These are phyloP conservation scores for Tipula vernalis DNA, from an alignment of 2,888 invertebrate species.

Conservation along the genomic window DNA sequence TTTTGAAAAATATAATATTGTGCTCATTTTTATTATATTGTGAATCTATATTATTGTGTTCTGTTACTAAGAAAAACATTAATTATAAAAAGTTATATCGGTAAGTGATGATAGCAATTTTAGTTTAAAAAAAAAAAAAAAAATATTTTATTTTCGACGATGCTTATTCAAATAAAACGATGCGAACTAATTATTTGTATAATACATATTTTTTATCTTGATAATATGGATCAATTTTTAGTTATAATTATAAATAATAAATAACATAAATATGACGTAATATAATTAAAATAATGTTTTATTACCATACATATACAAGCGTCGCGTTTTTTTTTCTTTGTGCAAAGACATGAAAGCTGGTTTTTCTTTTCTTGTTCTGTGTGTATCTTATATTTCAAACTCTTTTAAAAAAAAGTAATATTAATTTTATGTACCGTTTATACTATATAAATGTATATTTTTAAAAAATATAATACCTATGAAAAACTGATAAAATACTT, in stretches of 20 bases:
- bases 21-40: slow-evolving; percentile 8
- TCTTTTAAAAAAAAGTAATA: not conserved
- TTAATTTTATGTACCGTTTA: not conserved
- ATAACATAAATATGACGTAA: slow-evolving; percentile 6
- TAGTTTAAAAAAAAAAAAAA: not conserved
- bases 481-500: not conserved
- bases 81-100: slow-evolving; percentile 10
- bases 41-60: slow-evolving; percentile 9
- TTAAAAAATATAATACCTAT: not conserved
- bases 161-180: not conserved
- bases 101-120: slow-evolving; percentile 4
- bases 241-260: slow-evolving; percentile 8
- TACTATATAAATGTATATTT: not conserved
- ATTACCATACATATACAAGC: slow-evolving; percentile 1
- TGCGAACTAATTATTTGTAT: not conserved
- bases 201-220: not conserved
- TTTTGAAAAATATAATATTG: slow-evolving; percentile 8
- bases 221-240: not conserved
- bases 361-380: slow-evolving; percentile 10
- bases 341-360: slow-evolving; percentile 10
- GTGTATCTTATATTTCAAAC: slow-evolving; percentile 7
- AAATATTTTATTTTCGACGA: not conserved
- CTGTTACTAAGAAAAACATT: slow-evolving; percentile 7
- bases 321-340: slow-evolving; percentile 9
- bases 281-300: slow-evolving; percentile 8